phyloP scores from a whole-genome alignment of 2,888 invertebrate species.

The Cephalotes varians region DNA sequence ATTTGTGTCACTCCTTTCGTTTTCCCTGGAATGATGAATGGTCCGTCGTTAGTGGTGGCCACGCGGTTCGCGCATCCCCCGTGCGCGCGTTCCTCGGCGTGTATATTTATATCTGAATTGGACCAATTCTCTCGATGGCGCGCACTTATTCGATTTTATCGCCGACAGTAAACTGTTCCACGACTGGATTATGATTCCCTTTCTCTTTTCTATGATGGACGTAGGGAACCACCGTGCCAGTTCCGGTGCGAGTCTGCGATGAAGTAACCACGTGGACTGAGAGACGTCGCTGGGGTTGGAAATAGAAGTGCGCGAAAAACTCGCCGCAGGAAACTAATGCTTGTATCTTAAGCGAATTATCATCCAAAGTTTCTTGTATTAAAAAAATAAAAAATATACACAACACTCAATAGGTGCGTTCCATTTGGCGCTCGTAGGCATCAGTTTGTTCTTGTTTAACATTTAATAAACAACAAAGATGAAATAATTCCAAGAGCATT shows the following conservation, averaged over 20 bases:
- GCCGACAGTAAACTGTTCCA: constrained; percentile 62
- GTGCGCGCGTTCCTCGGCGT: constrained; percentile 1
- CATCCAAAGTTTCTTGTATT: neutral
- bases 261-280: constrained; percentile 25
- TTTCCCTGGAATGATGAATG: constrained; percentile 77
- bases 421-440: too few species aligned
- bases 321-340: neutral
- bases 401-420: neutral
- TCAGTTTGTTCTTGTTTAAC: too few species aligned
- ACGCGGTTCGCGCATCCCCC: constrained; percentile 28
- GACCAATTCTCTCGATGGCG: constrained; percentile 59
- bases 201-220: constrained; percentile 19
- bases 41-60: constrained; percentile 75
- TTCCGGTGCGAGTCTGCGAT: constrained; percentile 21
- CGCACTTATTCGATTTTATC: constrained; percentile 62
- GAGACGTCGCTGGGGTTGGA: constrained; percentile 42
- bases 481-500: too few species aligned
- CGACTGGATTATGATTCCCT: constrained; percentile 40
- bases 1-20: constrained; percentile 78
- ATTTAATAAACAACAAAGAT: too few species aligned
- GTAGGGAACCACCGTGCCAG: constrained; percentile 53
- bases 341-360: neutral
- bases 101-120: constrained; percentile 64
- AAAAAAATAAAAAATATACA: neutral
- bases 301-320: constrained; percentile 62